Percentiles rank a stretch among this genome's conserved stretches.
Evolutionary conservation across 2,888 invertebrate species (phyloP).

Genomic region (Orthonevra nobilis): DNA sequence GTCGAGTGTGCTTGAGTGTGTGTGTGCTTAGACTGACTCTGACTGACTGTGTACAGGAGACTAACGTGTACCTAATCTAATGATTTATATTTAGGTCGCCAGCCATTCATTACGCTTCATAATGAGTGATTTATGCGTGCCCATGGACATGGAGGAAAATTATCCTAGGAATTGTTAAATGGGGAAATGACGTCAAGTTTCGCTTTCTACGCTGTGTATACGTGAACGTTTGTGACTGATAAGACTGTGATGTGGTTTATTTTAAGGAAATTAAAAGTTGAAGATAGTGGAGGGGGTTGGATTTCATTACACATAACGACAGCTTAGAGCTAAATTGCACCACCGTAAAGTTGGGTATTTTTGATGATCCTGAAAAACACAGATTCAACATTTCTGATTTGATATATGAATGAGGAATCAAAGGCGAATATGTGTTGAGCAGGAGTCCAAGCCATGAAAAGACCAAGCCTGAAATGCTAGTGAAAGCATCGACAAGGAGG

Average conservation of each 20-base stretch:
- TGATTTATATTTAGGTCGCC: conserved; percentile 81
- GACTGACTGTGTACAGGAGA: conserved; percentile 41
- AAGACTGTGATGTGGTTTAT: conserved; percentile 44
- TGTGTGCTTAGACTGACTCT: neutral
- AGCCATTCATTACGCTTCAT: conserved; percentile 81
- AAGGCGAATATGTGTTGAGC: too few relatives aligned
- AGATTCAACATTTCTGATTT: too few relatives aligned
- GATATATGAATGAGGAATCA: too few relatives aligned
- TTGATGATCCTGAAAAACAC: too few relatives aligned
- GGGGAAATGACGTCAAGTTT: conserved; percentile 64
- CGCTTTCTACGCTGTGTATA: conserved; percentile 23
- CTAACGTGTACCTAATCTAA: conserved; percentile 78
- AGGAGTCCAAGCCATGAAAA: too few relatives aligned
- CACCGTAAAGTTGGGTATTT: too few relatives aligned
- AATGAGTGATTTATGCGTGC: conserved; percentile 80
- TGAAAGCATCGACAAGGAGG: too few relatives aligned
- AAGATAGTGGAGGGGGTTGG: neutral
- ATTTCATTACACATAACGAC: too few relatives aligned
- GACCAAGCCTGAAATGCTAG: too few relatives aligned
- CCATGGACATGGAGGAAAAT: conserved; percentile 71
- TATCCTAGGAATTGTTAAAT: conserved; percentile 68
- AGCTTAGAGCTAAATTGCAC: too few relatives aligned
- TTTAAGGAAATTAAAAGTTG: conserved; percentile 55
- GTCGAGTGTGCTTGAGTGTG: conserved; percentile 53
- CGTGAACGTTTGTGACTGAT: conserved; percentile 36